Base-by-base conservation (phyloP, 2,888 invertebrate genomes). In the Geotrupes spiniger region DNA sequence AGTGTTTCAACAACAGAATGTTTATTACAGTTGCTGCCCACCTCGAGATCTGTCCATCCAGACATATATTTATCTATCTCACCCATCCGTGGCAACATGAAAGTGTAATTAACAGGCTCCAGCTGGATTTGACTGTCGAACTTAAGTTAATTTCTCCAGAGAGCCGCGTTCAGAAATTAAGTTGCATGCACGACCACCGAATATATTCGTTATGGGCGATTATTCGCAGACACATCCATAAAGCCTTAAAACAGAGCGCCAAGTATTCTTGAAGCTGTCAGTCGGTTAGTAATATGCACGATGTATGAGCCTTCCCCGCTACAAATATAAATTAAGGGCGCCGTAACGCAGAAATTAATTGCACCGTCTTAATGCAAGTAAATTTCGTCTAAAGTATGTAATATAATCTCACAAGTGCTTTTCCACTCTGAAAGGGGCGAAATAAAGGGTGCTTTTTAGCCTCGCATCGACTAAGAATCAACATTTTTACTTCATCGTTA, bases 71-170 rank as follows among this genome's bases (percentile, higher is more conserved):
- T 59, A 59, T 61, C 59, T 58, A 58, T 59, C 58, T 27, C 51
- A 40, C 46, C 51, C 58, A 49, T 53, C 49, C 52, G 53, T 42
- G 51, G 47, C 52, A 53, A 61, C 60, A 62, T 57, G 61, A 60
- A 60, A 59, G 55, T 56, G 60, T 62, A 63, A 64, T 64, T 63
- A 64, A 63, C 60, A 57, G 57, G 53, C 57, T 62, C 61, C 59
- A 51, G 48, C 55, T 49, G 59, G 58, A 63, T 61, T 60, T 62
- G 62, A 60, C 62, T 59, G 62, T 61, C 63, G 60, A 64, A 64
- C 62, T 63, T 65, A 60, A 58, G 60, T 63, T 66, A 65, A 66
- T 66, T 66, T 66, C 66, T 66, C 66, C 47, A 82, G 65, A 63
- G 65, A 58, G 56, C 59, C 43, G 58, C 59, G 54, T 55, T 51